Percentiles rank a stretch among this genome's conserved stretches.
Conservation (phyloP, 2,888 invertebrate genomes). For the Melolontha melolontha region DNA sequence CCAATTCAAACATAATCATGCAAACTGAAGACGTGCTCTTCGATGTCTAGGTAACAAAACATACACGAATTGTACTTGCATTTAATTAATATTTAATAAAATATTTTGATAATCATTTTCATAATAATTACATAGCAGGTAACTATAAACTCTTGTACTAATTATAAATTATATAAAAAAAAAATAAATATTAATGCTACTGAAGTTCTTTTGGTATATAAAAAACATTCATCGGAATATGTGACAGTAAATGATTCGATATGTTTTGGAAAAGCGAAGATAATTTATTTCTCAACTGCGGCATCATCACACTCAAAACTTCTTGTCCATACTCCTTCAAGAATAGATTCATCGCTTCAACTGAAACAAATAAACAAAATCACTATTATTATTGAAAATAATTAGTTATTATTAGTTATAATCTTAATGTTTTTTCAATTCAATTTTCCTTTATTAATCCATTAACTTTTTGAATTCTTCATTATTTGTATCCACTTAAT, state of each 20-base stretch:
- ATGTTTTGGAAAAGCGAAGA: slow-evolving; percentile 73
- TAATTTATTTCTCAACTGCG: slow-evolving; percentile 75
- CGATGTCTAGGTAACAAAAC: too few species aligned
- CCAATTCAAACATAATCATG: too few species aligned
- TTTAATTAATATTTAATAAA: too few species aligned
- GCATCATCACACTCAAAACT: slow-evolving; percentile 77
- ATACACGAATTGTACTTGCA: too few species aligned
- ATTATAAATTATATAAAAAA: background rate
- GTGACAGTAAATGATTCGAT: slow-evolving; percentile 74
- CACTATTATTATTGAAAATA: background rate
- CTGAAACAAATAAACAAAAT: slow-evolving; percentile 62
- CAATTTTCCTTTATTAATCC: too few species aligned
- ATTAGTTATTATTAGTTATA: too few species aligned
- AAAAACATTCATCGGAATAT: slow-evolving; percentile 74
- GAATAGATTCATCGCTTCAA: slow-evolving; percentile 79
- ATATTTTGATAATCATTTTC: too few species aligned
- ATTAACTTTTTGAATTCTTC: too few species aligned
- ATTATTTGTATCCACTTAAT: too few species aligned
- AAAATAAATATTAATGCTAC: slow-evolving; percentile 1
- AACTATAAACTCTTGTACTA: background rate
- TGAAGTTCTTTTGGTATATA: slow-evolving; percentile 61
- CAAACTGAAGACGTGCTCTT: too few species aligned
- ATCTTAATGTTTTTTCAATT: too few species aligned
- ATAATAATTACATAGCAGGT: too few species aligned
- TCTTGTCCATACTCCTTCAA: slow-evolving; percentile 77